Percentiles rank a stretch among this genome's conserved stretches.
Evolutionary conservation across 1,140 invertebrate genomes (phyloP).

Genomic region (Semibalanus balanoides): DNA sequence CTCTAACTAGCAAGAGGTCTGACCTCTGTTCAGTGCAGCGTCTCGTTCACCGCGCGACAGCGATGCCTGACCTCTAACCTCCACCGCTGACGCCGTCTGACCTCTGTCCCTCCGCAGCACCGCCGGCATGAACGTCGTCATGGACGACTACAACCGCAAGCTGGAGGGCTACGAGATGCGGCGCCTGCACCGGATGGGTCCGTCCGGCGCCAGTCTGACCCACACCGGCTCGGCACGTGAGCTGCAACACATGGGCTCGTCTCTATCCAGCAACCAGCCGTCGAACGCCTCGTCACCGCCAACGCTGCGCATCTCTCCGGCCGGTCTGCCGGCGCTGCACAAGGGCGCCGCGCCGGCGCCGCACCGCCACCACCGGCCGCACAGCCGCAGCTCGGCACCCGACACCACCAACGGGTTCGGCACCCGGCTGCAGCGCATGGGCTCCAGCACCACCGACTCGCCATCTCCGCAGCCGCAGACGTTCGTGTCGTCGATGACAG

Average conservation of each 20-base stretch:
- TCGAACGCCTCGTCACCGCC: not conserved
- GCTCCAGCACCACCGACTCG: not conserved
- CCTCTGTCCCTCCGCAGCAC: not conserved
- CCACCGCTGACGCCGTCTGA: too few species aligned
- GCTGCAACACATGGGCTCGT: not conserved
- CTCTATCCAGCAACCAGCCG: not conserved
- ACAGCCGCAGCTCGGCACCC: constrained; percentile 1
- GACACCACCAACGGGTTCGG: not conserved
- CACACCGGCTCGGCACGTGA: not conserved
- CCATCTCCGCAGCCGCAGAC: constrained; percentile 1
- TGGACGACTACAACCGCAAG: not conserved
- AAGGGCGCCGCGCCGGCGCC: not conserved
- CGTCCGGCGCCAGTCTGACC: not conserved
- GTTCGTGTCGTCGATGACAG: constrained; percentile 1
- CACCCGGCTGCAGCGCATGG: not conserved
- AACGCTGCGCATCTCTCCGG: not conserved
- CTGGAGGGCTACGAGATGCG: constrained; percentile 5
- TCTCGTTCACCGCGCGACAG: too few species aligned
- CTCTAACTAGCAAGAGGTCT: too few species aligned
- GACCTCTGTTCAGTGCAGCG: too few species aligned
- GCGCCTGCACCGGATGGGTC: not conserved
- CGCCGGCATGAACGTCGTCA: not conserved
- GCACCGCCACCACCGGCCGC: not conserved
- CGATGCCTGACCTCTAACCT: not conserved
- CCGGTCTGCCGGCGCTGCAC: not conserved